Percentiles rank a stretch among this genome's conserved stretches.
Evolutionary conservation across 2,888 invertebrate species (phyloP).

Genomic region (Liopterus haemorrhoidalis): DNA sequence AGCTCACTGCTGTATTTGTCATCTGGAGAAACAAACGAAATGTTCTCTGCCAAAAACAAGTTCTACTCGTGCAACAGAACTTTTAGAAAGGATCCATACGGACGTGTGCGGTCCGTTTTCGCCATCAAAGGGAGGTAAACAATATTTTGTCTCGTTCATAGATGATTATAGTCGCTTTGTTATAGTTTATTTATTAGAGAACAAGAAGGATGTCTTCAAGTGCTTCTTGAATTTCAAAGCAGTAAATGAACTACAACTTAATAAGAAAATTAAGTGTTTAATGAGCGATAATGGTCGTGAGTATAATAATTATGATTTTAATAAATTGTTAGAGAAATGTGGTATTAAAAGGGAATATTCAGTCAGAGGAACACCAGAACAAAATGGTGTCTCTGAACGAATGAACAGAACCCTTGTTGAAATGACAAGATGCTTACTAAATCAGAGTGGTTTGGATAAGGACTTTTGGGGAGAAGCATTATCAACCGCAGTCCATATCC

Average conservation of each 20-base stretch:
- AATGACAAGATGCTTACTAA: not conserved
- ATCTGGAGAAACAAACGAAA: not conserved
- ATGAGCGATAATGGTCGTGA: slow-evolving; percentile 3
- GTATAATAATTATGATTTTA: slow-evolving; percentile 4
- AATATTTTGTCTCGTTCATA: slow-evolving; percentile 10
- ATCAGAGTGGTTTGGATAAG: slow-evolving; percentile 6
- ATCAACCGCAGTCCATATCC: slow-evolving; percentile 1
- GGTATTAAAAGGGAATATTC: slow-evolving; percentile 7
- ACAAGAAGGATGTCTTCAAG: slow-evolving; percentile 6
- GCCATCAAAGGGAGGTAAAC: slow-evolving; percentile 3
- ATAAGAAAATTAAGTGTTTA: slow-evolving; percentile 8
- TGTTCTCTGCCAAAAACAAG: not conserved
- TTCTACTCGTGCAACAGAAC: not conserved
- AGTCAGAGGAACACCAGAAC: no score
- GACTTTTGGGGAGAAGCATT: not conserved
- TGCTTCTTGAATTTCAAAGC: slow-evolving; percentile 5
- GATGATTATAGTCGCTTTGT: slow-evolving; percentile 10
- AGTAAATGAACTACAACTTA: not conserved
- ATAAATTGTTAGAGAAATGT: slow-evolving; percentile 7
- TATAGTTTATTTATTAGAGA: slow-evolving; percentile 5
- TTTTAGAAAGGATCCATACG: no score
- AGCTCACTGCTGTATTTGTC: slow-evolving; percentile 1
- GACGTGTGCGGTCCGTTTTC: slow-evolving; percentile 1
- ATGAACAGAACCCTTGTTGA: slow-evolving; percentile 1
- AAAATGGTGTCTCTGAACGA: not conserved